Conservation (phyloP, 2,888 invertebrate genomes). For the Cenopis cana region DNA sequence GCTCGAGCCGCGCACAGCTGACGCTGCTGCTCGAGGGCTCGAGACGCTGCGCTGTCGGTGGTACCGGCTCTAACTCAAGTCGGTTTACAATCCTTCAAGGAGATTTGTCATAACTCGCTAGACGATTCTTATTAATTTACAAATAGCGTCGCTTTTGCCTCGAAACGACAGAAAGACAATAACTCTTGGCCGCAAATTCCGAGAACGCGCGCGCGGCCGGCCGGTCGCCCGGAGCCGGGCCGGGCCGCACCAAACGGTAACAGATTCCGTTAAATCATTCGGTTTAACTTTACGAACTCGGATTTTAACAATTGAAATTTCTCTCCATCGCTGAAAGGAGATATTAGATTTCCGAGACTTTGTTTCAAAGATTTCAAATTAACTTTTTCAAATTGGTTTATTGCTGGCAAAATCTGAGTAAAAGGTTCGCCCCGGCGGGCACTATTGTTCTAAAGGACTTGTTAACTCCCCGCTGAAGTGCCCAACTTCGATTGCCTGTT, state of each 20-base stretch:
- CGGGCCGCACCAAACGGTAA: conserved; percentile 14
- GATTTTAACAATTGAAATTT: conserved; percentile 21
- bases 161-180: background rate
- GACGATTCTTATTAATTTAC: conserved; percentile 2
- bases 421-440: background rate
- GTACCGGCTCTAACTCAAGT: background rate
- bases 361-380: conserved; percentile 18
- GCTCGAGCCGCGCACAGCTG: background rate
- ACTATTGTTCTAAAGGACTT: conserved; percentile 22
- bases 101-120: background rate
- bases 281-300: conserved; percentile 9
- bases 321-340: conserved; percentile 8
- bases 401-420: conserved; percentile 4
- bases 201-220: background rate
- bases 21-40: background rate
- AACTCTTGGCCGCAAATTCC: background rate
- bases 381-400: conserved; percentile 1
- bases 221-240: background rate
- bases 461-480: conserved; percentile 13
- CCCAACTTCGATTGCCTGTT: conserved; percentile 40
- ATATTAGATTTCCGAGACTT: conserved; percentile 14
- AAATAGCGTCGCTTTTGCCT: background rate
- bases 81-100: background rate
- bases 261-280: conserved; percentile 32
- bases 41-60: background rate